Evolutionary conservation across 2,888 invertebrate genomes (phyloP).

Genomic region (Parelbella ahira): DNA sequence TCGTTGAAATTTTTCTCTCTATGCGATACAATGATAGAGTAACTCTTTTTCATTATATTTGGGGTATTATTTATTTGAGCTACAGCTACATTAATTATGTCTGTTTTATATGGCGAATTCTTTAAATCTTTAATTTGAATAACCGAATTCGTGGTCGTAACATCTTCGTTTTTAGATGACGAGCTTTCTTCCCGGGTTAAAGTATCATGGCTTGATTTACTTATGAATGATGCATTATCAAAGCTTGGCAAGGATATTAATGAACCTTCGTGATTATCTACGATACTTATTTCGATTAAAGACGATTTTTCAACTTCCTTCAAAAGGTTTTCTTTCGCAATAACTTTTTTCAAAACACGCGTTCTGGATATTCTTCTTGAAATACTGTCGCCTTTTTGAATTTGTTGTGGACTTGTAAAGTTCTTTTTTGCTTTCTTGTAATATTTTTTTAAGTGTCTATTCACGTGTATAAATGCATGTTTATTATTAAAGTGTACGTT

Average conservation of each 20-base stretch:
- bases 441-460: conserved; percentile 33
- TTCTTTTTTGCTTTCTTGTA: conserved; percentile 23
- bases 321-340: conserved; percentile 47
- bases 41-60: conserved; percentile 28
- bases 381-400: conserved; percentile 37
- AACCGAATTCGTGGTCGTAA: conserved; percentile 21
- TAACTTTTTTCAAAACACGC: conserved; percentile 42
- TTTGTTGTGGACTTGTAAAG: conserved; percentile 23
- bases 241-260: conserved; percentile 30
- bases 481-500: conserved; percentile 45
- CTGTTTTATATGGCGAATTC: conserved; percentile 37
- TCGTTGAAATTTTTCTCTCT: conserved; percentile 29
- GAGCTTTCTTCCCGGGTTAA: conserved; percentile 36
- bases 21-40: conserved; percentile 20
- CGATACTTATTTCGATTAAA: background rate
- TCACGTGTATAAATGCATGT: conserved; percentile 30
- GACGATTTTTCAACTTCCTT: conserved; percentile 29
- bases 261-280: conserved; percentile 32
- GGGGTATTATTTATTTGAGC: conserved; percentile 42
- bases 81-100: conserved; percentile 47
- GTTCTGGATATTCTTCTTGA: conserved; percentile 41
- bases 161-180: conserved; percentile 26
- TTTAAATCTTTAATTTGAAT: conserved; percentile 23
- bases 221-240: conserved; percentile 35
- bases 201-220: conserved; percentile 46